phyloP scores from a whole-genome alignment of 2,113 vertebrate genomes.

The Cheilinus undulatus region DNA sequence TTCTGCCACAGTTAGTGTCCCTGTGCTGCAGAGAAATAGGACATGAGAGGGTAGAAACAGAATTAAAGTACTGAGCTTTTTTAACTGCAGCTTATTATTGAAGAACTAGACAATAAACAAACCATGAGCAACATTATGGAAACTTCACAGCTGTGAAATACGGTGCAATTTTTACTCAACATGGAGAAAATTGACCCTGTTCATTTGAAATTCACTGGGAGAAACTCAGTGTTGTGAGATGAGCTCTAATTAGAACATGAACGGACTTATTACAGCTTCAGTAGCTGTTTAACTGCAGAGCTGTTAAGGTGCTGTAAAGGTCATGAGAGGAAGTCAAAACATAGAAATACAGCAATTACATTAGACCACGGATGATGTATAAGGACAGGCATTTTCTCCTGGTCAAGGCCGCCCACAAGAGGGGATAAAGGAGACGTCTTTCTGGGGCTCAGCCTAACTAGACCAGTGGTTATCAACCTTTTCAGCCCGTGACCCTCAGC shows the following conservation, averaged over 20 bases:
- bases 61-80: conserved; percentile 21
- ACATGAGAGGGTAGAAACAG: conserved; percentile 21
- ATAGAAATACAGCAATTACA: too few species aligned
- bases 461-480: too few species aligned
- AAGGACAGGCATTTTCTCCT: too few species aligned
- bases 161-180: not conserved
- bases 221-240: not conserved
- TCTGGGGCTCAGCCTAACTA: too few species aligned
- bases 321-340: not conserved
- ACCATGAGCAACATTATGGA: conserved; percentile 10
- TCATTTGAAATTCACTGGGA: not conserved
- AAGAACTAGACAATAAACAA: conserved; percentile 12
- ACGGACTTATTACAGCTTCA: not conserved
- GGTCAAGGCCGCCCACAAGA: too few species aligned
- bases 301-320: conserved; percentile 1
- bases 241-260: conserved; percentile 2
- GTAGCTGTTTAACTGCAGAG: not conserved
- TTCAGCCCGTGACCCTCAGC: too few species aligned
- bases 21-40: conserved; percentile 39
- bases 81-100: not conserved
- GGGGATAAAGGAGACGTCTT: too few species aligned
- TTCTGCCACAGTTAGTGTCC: conserved; percentile 25
- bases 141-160: not conserved
- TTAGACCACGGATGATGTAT: too few species aligned
- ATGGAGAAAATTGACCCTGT: not conserved